Percentiles rank a stretch among this genome's conserved stretches.
phyloP scores from a whole-genome alignment of 2,888 invertebrate species.

The Drosophila yooni region DNA sequence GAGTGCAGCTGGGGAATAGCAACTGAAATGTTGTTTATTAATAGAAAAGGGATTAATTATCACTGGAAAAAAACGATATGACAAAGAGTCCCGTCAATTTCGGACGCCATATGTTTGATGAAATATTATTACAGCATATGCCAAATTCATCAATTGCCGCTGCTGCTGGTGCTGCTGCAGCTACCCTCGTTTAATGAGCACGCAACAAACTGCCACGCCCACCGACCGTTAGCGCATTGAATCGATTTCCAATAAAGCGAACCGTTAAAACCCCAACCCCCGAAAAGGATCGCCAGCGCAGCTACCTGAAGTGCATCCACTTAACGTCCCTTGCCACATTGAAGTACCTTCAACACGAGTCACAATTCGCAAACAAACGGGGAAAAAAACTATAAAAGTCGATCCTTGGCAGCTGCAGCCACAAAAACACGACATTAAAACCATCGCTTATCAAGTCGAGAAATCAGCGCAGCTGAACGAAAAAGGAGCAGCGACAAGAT shows the following conservation, averaged over 20 bases:
- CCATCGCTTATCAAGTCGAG: conserved; percentile 36
- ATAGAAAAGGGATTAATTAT: conserved; percentile 17
- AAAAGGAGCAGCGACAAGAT: conserved; percentile 22
- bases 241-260: conserved; percentile 69
- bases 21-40: conserved; percentile 9
- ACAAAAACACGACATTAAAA: conserved; percentile 10
- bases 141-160: conserved; percentile 50
- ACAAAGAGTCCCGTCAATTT: background rate
- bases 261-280: conserved; percentile 45
- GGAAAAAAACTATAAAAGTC: conserved; percentile 27
- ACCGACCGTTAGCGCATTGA: conserved; percentile 41
- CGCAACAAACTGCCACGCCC: conserved; percentile 38
- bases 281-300: conserved; percentile 14
- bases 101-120: conserved; percentile 55
- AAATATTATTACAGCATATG: conserved; percentile 67
- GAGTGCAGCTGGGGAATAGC: background rate
- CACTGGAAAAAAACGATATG: background rate
- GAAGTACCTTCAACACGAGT: conserved; percentile 65
- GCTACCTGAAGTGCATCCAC: conserved; percentile 57
- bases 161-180: conserved; percentile 2
- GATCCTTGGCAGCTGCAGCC: conserved; percentile 40
- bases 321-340: conserved; percentile 5
- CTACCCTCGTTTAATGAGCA: conserved; percentile 29
- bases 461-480: conserved; percentile 47
- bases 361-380: conserved; percentile 39